phyloP scores from a whole-genome alignment of 2,113 vertebrate genomes.

The Uria lomvia region DNA sequence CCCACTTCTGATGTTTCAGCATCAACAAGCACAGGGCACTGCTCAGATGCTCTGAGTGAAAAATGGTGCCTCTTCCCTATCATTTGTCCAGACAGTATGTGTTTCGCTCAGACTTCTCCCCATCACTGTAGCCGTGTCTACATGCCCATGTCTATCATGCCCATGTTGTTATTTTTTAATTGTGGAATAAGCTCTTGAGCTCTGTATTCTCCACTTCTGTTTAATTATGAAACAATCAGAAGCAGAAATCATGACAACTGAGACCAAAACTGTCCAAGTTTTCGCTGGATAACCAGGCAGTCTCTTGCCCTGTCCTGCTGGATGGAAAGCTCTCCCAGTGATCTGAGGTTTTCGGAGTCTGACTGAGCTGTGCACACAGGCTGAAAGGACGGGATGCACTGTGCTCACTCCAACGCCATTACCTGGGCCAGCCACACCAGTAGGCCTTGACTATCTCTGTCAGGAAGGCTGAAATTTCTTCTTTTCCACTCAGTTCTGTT shows the following conservation, averaged over 20 bases:
- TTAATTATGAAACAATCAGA: not conserved
- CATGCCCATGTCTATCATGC: too few relatives aligned
- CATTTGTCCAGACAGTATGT: not conserved
- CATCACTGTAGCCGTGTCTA: not conserved
- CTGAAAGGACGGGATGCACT: not conserved
- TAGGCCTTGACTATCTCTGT: rapidly evolving
- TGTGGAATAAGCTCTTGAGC: not conserved
- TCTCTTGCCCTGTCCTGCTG: not conserved
- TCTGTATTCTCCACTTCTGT: not conserved
- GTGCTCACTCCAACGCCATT: not conserved
- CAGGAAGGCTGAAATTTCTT: not conserved
- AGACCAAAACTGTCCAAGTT: not conserved
- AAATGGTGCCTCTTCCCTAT: not conserved
- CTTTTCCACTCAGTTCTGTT: not conserved
- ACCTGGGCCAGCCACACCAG: not conserved
- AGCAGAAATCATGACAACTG: not conserved
- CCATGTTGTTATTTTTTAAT: not conserved
- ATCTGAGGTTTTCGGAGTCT: rapidly evolving
- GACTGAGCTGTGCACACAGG: not conserved
- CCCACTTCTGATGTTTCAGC: not conserved
- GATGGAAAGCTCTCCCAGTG: not conserved
- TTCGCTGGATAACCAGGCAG: not conserved
- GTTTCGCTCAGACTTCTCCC: not conserved
- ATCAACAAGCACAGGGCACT: not conserved
- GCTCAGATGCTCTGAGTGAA: not conserved